Conservation (phyloP, 2,797 vertebrate species). For the Simalia tracyae region DNA sequence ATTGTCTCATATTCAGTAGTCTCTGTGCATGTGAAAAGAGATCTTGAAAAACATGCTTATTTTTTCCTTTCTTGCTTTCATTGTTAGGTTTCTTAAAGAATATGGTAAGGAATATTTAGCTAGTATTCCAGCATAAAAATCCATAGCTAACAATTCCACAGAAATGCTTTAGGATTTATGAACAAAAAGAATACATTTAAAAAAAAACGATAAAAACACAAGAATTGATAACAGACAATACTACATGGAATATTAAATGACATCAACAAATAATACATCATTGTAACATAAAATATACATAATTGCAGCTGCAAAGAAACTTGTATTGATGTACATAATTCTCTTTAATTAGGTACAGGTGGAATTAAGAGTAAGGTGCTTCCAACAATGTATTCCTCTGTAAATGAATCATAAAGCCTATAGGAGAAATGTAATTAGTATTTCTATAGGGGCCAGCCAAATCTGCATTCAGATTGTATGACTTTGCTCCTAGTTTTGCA, state of each 20-base stretch:
- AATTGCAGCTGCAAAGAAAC: not conserved
- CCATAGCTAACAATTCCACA: not conserved
- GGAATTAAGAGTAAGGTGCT: not conserved
- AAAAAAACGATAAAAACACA: not conserved
- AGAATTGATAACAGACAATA: not conserved
- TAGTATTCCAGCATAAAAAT: not conserved
- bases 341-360: not conserved
- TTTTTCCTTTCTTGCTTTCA: no score
- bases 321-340: not conserved
- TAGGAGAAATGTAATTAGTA: not conserved
- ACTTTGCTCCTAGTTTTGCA: not conserved
- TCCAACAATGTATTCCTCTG: not conserved
- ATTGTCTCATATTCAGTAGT: no score
- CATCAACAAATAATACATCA: not conserved
- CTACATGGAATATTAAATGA: not conserved
- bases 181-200: not conserved
- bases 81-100: no score
- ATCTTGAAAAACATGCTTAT: no score
- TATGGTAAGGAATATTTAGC: no score
- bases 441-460: not conserved
- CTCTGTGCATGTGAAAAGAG: no score
- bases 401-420: not conserved
- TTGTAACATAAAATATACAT: not conserved
- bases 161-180: not conserved
- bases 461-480: not conserved